phyloP scores from a whole-genome alignment of 2,113 vertebrate species.

The Gymnarchus niloticus region DNA sequence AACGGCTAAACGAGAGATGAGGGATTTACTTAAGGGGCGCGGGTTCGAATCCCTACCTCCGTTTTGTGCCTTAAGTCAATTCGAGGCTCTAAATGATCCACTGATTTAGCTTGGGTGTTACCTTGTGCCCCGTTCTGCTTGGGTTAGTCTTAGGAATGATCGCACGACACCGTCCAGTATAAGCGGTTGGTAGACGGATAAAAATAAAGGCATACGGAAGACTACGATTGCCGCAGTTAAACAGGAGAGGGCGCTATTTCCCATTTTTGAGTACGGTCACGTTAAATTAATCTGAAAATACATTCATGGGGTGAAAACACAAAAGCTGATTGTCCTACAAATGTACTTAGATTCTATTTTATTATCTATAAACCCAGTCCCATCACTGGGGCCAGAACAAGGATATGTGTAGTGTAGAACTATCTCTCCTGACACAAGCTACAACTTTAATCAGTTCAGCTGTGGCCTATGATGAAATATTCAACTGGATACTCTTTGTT shows the following conservation, averaged over 20 bases:
- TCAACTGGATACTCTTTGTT: not conserved
- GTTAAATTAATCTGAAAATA: not conserved
- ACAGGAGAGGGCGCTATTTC: constrained; percentile 50
- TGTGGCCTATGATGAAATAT: not conserved
- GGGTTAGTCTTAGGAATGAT: not conserved
- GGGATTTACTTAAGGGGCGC: not conserved
- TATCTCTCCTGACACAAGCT: not conserved
- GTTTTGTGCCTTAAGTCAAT: not conserved
- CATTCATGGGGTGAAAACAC: not conserved
- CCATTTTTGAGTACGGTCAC: not conserved
- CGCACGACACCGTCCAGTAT: not conserved
- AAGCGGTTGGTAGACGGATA: not conserved
- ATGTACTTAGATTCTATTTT: not conserved
- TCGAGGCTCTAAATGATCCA: not conserved
- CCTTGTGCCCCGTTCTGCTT: not conserved
- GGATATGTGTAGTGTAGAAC: not conserved
- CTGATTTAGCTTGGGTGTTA: too few species aligned
- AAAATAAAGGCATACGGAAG: not conserved
- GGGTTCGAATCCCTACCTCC: not conserved
- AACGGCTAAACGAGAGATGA: too few species aligned
- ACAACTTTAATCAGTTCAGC: not conserved
- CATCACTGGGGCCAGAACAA: not conserved
- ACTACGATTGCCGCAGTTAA: not conserved
- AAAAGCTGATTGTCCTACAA: not conserved
- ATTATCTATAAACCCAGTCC: not conserved